These are phyloP conservation scores for Diorhabda sublineata DNA, from an alignment of 1,140 invertebrate species.

Conservation along the genomic window DNA sequence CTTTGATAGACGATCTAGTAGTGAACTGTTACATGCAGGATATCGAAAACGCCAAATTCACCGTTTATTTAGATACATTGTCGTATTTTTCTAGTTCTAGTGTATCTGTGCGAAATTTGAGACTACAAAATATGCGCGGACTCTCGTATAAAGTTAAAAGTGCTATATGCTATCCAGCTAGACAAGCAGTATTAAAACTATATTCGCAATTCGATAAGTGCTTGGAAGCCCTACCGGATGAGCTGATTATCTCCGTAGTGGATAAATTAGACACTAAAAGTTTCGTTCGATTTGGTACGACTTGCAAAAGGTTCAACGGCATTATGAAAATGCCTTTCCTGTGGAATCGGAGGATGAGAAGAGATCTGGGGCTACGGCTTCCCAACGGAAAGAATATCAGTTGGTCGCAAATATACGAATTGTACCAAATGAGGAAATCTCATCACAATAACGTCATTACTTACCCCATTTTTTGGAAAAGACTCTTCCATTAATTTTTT, in stretches of 20 bases:
- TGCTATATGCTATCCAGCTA: slow-evolving; percentile 35
- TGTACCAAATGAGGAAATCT: background rate
- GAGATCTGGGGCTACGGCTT: background rate
- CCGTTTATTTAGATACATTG: slow-evolving; percentile 36
- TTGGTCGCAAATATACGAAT: background rate
- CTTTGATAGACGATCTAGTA: slow-evolving; percentile 37
- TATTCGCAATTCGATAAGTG: slow-evolving; percentile 24
- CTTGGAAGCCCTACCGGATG: slow-evolving; percentile 39
- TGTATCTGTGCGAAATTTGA: slow-evolving; percentile 23
- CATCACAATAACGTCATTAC: background rate
- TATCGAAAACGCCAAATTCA: slow-evolving; percentile 23
- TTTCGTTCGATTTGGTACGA: slow-evolving; percentile 18
- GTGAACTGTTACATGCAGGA: slow-evolving; percentile 37
- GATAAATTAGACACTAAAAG: background rate
- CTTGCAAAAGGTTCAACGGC: slow-evolving; percentile 6
- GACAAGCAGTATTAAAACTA: slow-evolving; percentile 30
- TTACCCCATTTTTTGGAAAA: no score
- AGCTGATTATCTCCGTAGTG: slow-evolving; percentile 28
- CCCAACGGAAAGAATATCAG: background rate
- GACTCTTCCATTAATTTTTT: no score
- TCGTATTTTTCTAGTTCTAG: slow-evolving; percentile 36
- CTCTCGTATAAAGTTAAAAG: slow-evolving; percentile 40
- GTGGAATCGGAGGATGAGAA: slow-evolving; percentile 5
- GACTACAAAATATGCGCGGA: slow-evolving; percentile 37
- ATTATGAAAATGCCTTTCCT: background rate